These are phyloP conservation scores for Archaeoteleia sp. DNA, from an alignment of 2,888 invertebrate genomes.

Conservation along the genomic window DNA sequence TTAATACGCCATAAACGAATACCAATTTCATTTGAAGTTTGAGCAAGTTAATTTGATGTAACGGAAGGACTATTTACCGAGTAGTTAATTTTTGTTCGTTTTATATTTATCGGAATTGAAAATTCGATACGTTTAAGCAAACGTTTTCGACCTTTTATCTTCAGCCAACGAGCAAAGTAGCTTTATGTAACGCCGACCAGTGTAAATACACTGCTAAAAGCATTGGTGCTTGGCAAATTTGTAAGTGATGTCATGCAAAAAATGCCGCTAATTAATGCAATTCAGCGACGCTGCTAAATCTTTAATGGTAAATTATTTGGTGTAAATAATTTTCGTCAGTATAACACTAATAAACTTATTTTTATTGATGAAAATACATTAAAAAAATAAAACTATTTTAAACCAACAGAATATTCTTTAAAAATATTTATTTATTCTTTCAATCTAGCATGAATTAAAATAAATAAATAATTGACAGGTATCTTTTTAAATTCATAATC, in stretches of 20 bases:
- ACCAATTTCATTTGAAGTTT: slow-evolving; percentile 13
- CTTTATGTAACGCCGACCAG: slow-evolving; percentile 5
- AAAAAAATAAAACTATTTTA: too few species aligned
- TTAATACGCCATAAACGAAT: slow-evolving; percentile 16
- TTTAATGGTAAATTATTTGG: too few species aligned
- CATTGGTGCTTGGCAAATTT: slow-evolving; percentile 32
- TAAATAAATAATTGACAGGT: too few species aligned
- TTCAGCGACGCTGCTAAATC: too few species aligned
- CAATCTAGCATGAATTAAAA: too few species aligned
- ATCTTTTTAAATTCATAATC: too few species aligned
- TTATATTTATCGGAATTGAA: slow-evolving; percentile 39
- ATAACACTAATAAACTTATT: too few species aligned
- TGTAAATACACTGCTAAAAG: slow-evolving; percentile 38
- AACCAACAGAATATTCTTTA: too few species aligned
- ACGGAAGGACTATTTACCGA: slow-evolving; percentile 18
- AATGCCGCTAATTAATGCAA: slow-evolving; percentile 25
- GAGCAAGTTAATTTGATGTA: slow-evolving; percentile 21
- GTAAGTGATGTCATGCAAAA: slow-evolving; percentile 11
- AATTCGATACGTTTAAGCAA: slow-evolving; percentile 44
- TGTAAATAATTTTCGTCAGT: too few species aligned
- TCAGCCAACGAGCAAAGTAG: slow-evolving; percentile 23
- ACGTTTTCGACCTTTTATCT: slow-evolving; percentile 33
- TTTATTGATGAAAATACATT: too few species aligned
- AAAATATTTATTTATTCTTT: too few species aligned
- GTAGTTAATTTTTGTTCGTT: slow-evolving; percentile 15